phyloP scores from a whole-genome alignment of 2,888 invertebrate species.

The Idaea dimidiata region DNA sequence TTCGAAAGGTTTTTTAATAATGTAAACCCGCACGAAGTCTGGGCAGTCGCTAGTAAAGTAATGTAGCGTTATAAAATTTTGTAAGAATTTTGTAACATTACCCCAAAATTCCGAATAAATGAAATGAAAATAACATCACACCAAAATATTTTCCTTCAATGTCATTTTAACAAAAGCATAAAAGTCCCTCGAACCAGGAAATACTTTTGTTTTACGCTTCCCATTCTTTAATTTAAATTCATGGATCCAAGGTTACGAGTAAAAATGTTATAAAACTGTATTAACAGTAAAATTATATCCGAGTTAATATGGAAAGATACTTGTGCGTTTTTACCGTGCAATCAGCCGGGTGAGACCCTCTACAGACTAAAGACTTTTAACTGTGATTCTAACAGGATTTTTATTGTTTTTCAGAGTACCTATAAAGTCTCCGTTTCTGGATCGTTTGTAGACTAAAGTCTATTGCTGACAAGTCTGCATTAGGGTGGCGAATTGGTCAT shows the following conservation, averaged over 20 bases:
- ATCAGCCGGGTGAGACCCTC: constrained; percentile 31
- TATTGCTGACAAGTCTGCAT: too few species aligned
- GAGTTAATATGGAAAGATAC: constrained; percentile 23
- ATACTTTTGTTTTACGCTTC: neutral
- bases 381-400: neutral
- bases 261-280: constrained; percentile 20
- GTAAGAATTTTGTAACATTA: neutral
- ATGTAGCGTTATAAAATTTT: neutral
- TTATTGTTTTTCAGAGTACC: too few species aligned
- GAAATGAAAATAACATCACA: neutral
- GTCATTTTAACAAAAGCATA: neutral
- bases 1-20: too few species aligned
- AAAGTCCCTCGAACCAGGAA: constrained; percentile 6
- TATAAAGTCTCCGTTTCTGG: too few species aligned
- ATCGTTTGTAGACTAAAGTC: too few species aligned
- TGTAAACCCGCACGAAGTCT: neutral
- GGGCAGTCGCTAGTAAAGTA: neutral
- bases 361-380: neutral
- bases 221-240: constrained; percentile 12
- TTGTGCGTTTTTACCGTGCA: constrained; percentile 32
- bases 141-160: neutral
- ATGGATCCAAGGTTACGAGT: constrained; percentile 22
- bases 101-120: constrained; percentile 1
- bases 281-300: constrained; percentile 22
- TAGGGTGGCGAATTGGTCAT: too few species aligned